Evolutionary conservation across 2,888 invertebrate genomes (phyloP).

Genomic region (Pecten maximus): DNA sequence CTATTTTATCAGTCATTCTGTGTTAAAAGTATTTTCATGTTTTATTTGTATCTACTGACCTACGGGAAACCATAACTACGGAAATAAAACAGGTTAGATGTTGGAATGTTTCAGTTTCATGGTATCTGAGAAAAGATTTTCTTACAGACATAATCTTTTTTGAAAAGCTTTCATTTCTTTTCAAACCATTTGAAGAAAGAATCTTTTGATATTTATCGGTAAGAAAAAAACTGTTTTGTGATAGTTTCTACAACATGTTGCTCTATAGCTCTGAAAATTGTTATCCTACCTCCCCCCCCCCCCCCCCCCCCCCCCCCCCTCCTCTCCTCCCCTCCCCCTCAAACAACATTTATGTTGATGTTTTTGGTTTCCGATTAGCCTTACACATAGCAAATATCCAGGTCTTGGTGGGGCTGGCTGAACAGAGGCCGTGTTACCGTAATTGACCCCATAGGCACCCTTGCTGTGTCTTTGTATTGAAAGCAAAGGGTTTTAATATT

Average conservation of each 20-base stretch:
- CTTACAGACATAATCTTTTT: neutral
- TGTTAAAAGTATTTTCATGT: constrained; percentile 22
- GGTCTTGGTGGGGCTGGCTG: neutral
- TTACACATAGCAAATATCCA: neutral
- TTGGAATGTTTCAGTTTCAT: neutral
- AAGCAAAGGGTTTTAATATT: too few relatives aligned
- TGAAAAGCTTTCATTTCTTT: neutral
- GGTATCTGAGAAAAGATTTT: neutral
- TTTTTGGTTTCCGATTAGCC: neutral
- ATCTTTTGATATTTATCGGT: constrained; percentile 29
- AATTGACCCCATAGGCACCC: neutral
- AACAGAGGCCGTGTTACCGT: neutral
- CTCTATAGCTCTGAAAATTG: neutral
- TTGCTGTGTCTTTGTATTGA: neutral
- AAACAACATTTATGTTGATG: neutral
- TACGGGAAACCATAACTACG: neutral
- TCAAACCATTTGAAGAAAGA: neutral
- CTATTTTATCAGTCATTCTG: neutral
- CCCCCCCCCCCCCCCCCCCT: too few relatives aligned
- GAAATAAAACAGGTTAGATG: neutral
- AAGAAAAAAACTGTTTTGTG: neutral
- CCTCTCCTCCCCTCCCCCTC: neutral
- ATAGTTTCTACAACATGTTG: neutral
- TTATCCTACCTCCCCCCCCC: neutral
- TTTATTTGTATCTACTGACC: neutral